phyloP scores from a whole-genome alignment of 2,888 invertebrate species.

The Eudemis profundana region DNA sequence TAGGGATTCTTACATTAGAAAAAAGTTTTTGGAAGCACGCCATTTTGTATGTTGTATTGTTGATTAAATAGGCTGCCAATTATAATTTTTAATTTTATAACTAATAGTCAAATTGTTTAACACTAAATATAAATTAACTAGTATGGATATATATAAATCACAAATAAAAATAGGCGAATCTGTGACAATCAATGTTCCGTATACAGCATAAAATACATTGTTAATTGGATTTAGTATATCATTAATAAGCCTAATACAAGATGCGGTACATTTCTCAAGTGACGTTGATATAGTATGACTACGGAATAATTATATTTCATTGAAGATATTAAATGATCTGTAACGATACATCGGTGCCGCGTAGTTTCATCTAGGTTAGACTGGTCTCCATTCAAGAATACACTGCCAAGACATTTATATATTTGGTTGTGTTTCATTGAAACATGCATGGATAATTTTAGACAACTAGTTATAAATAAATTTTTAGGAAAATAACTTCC shows the following conservation, averaged over 20 bases:
- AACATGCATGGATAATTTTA: background rate
- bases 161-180: background rate
- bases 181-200: background rate
- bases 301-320: constrained; percentile 38
- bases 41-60: no score
- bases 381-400: constrained; percentile 12
- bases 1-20: constrained; percentile 12
- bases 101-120: background rate
- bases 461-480: background rate
- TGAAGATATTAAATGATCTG: constrained; percentile 39
- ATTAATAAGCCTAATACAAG: constrained; percentile 43
- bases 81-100: no score
- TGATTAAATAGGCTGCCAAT: no score
- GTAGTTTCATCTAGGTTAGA: constrained; percentile 25
- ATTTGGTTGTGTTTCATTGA: background rate
- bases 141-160: background rate
- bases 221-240: constrained; percentile 33
- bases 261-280: constrained; percentile 36
- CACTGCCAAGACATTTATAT: background rate
- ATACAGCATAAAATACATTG: constrained; percentile 32
- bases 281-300: constrained; percentile 41
- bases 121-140: background rate
- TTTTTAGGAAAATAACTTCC: background rate
- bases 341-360: constrained; percentile 11
- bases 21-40: no score